A percentile compares a stretch with the other conserved stretches of the same genome.
These are phyloP conservation scores for Megastigmus dorsalis DNA, from an alignment of 2,888 invertebrate species.

Conservation along the genomic window DNA sequence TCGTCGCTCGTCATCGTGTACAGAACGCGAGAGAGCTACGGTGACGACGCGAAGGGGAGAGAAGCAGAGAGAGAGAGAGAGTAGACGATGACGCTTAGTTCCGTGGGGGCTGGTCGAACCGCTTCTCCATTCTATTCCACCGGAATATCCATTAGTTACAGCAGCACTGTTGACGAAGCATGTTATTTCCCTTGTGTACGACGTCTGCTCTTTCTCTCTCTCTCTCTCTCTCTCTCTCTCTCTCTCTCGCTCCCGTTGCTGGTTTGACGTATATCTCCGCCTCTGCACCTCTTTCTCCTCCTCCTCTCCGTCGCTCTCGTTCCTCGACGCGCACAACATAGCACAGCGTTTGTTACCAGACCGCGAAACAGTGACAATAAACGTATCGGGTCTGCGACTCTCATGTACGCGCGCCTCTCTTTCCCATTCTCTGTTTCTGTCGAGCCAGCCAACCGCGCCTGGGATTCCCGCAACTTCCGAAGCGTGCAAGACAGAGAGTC, in stretches of 20 bases:
- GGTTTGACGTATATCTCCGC: constrained; percentile 45
- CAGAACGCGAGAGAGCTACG: no score
- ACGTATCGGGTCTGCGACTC: constrained; percentile 43
- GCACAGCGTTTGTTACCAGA: constrained; percentile 58
- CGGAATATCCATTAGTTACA: constrained; percentile 74
- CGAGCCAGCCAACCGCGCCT: background rate
- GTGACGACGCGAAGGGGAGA: background rate
- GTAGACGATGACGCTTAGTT: background rate
- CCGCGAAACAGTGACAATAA: constrained; percentile 56
- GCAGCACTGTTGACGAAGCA: constrained; percentile 74
- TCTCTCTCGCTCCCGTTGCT: background rate
- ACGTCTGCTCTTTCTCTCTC: constrained; percentile 48
- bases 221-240: constrained; percentile 3
- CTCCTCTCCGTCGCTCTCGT: constrained; percentile 26
- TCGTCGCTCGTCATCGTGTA: constrained; percentile 1
- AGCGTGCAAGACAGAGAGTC: no score
- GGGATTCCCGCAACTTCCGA: constrained; percentile 9
- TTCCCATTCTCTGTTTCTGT: constrained; percentile 7
- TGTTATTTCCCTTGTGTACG: constrained; percentile 74
- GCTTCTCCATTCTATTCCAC: constrained; percentile 69
- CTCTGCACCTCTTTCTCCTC: constrained; percentile 48
- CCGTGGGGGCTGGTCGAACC: constrained; percentile 63
- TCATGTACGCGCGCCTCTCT: constrained; percentile 8
- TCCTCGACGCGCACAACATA: constrained; percentile 41
- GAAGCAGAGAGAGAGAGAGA: no score